Conservation (phyloP, 2,113 vertebrate species). For the Hemibagrus wyckioides region DNA sequence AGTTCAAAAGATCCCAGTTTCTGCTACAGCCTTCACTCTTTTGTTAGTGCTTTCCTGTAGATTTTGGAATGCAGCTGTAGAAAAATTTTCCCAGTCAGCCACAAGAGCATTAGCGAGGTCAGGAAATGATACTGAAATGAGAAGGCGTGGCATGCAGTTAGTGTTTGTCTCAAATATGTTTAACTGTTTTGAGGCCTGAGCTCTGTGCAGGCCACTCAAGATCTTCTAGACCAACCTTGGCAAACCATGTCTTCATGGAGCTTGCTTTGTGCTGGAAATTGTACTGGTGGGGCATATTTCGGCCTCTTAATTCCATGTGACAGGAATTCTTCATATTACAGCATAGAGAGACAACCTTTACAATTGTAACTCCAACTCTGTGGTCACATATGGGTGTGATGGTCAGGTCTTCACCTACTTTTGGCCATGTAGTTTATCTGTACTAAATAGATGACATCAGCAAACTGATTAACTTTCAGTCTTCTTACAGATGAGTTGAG, state of each 20-base stretch:
- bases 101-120: background rate
- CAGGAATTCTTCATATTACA: background rate
- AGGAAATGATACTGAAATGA: background rate
- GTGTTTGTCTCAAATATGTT: background rate
- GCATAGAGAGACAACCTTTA: background rate
- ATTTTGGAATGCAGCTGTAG: background rate
- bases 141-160: background rate
- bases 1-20: no score
- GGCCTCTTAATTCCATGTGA: background rate
- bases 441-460: background rate
- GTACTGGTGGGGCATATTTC: background rate
- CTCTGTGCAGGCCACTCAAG: no score
- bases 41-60: background rate
- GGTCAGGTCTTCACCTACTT: background rate
- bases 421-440: background rate
- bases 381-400: background rate
- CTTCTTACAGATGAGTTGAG: constrained; percentile 58
- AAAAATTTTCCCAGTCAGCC: background rate
- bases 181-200: no score
- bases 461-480: background rate
- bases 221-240: no score
- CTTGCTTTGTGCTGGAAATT: background rate
- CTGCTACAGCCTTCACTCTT: background rate
- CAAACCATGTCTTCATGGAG: background rate
- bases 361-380: background rate